These are phyloP conservation scores for Enteromius afrohamiltoni DNA, from an alignment of 2,797 vertebrate species.

Conservation along the genomic window DNA sequence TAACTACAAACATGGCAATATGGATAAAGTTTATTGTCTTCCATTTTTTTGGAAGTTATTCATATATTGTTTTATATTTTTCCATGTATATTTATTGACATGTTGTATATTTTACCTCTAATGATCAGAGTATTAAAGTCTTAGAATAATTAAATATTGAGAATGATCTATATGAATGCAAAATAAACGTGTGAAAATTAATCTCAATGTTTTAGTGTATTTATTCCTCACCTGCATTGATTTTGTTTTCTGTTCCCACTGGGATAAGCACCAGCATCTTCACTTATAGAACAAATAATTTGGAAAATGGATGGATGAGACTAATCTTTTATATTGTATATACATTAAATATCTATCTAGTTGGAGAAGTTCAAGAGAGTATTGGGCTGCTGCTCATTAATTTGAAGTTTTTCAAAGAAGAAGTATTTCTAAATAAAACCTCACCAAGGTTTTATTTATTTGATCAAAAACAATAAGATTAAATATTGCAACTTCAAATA, in stretches of 20 bases:
- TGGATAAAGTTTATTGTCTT: constrained; percentile 75
- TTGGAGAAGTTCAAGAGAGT: not conserved
- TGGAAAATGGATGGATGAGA: not conserved
- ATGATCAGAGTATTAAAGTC: constrained; percentile 63
- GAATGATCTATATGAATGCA: constrained; percentile 71
- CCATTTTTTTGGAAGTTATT: constrained; percentile 79
- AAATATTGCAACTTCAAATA: not conserved
- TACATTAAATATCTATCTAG: not conserved
- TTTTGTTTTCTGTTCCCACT: not conserved
- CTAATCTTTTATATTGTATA: not conserved
- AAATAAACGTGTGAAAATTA: constrained; percentile 70
- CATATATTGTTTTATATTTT: constrained; percentile 66
- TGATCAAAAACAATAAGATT: not conserved
- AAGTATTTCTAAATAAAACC: not conserved
- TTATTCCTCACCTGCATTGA: not conserved
- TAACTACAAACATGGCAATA: constrained; percentile 61
- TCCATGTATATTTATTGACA: constrained; percentile 79
- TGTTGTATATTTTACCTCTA: constrained; percentile 62
- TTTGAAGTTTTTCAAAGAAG: not conserved
- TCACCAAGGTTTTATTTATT: not conserved
- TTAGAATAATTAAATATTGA: constrained; percentile 65
- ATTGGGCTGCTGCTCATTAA: not conserved
- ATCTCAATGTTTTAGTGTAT: not conserved
- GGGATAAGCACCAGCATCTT: not conserved
- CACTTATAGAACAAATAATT: not conserved